phyloP scores from a whole-genome alignment of 1,140 invertebrate species.

The Gonatopus flavifemur region DNA sequence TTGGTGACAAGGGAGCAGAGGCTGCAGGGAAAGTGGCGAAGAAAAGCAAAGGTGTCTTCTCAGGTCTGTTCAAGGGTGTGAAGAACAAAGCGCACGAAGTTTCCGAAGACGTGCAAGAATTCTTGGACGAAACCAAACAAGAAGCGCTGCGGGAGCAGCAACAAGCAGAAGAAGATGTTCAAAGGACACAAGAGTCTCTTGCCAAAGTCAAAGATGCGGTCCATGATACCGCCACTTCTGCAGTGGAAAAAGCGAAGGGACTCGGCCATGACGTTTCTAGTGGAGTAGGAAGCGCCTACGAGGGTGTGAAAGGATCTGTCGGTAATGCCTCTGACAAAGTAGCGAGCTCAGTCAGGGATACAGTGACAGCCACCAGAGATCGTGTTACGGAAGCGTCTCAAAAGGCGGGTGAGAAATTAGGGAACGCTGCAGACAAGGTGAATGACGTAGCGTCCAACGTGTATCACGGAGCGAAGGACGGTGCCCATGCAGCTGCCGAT shows the following conservation, averaged over 20 bases:
- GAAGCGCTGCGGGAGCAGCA: slow-evolving; percentile 14
- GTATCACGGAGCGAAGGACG: slow-evolving; percentile 15
- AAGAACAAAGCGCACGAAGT: slow-evolving; percentile 43
- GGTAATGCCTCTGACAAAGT: slow-evolving; percentile 4
- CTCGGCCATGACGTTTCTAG: neutral
- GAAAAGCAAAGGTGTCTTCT: slow-evolving; percentile 37
- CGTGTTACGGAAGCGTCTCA: slow-evolving; percentile 12
- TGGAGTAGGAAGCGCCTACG: neutral
- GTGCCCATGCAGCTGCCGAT: slow-evolving; percentile 1
- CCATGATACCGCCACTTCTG: slow-evolving; percentile 17
- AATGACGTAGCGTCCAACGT: neutral
- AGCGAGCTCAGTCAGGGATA: slow-evolving; percentile 7
- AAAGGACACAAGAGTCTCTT: neutral
- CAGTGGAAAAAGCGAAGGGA: neutral
- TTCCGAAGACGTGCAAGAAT: slow-evolving; percentile 43
- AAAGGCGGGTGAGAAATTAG: slow-evolving; percentile 4
- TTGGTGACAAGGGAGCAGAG: slow-evolving; percentile 12
- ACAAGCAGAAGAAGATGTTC: neutral
- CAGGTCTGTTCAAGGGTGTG: slow-evolving; percentile 35
- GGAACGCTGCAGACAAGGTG: neutral
- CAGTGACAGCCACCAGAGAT: slow-evolving; percentile 12
- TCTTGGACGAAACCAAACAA: slow-evolving; percentile 31
- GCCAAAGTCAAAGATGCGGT: slow-evolving; percentile 14
- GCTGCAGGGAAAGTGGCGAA: slow-evolving; percentile 24
- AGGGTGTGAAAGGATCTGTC: neutral